Conservation (phyloP, 2,888 invertebrate genomes). For the Heteromurus nitidus region DNA sequence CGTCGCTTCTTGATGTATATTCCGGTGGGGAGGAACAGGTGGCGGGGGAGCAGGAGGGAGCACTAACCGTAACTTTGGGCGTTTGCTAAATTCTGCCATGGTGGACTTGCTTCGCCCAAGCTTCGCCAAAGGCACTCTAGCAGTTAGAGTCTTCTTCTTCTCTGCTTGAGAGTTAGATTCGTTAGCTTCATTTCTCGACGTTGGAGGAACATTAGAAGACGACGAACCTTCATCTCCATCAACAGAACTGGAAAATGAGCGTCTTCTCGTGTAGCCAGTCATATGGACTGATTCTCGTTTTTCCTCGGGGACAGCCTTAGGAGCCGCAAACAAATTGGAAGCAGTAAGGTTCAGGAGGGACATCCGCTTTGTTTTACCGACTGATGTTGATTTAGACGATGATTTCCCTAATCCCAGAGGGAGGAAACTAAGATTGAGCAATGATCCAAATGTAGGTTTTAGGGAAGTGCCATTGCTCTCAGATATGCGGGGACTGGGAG, state of each 20-base stretch:
- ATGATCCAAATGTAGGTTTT: conserved; percentile 61
- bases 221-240: conserved; percentile 16
- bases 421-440: conserved; percentile 63
- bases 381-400: conserved; percentile 46
- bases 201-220: neutral
- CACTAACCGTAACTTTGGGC: conserved; percentile 34
- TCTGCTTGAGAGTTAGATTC: neutral
- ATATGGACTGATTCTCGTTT: conserved; percentile 49
- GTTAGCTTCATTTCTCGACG: neutral
- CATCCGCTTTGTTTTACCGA: conserved; percentile 31
- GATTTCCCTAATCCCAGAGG: conserved; percentile 59
- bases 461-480: neutral
- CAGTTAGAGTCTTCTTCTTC: neutral
- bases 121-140: conserved; percentile 48
- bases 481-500: neutral
- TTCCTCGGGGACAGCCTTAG: conserved; percentile 19
- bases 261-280: conserved; percentile 39
- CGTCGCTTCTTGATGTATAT: neutral
- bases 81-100: conserved; percentile 50
- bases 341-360: conserved; percentile 51
- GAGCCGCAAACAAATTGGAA: conserved; percentile 32
- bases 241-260: conserved; percentile 30
- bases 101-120: conserved; percentile 54
- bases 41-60: conserved; percentile 52
- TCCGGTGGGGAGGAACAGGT: conserved; percentile 27